Base-by-base conservation (phyloP, 2,888 invertebrate genomes). In the Cheiracanthium punctorium region DNA sequence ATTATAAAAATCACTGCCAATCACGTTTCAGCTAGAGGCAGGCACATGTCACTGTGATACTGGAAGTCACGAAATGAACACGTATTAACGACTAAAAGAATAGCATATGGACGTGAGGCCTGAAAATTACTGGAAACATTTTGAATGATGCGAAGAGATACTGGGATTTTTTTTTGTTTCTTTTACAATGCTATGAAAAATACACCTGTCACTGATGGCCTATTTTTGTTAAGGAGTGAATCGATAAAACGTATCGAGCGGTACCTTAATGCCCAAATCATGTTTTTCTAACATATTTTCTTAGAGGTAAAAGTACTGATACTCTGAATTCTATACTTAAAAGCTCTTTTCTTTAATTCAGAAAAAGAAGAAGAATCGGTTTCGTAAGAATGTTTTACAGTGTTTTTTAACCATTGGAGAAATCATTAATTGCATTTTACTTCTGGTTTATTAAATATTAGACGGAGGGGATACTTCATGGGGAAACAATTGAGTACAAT, bases 161-260 rank as follows among this genome's bases (percentile, higher is more conserved):
- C 29, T 30, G 33, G 32, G 7, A 69, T 37, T 28, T 67, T 69
- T 69, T 17, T 20, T 69, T n/a, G n/a, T n/a, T 69, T 14, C 73
- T 72, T 80, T 80, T 69, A 74, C 74, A 81, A 74, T 74, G 69
- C 52, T 70, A 29, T 81, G 81, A 81, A 81, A 81, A 74, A 81
- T 81, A 52, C 73, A 81, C 81, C 81, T 81, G 81, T 29, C 64
- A 64, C 28, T 29, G 29, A 24, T 64, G 64, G 64, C 64, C 64
- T 64, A 64, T 64, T 64, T 81, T 69, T 70, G 74, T 81, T 74
- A 74, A 74, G 58, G 75, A 33, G 24, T n/a, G 48, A 74, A 81
- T 81, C 81, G 74, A 81, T 74, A 65, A 74, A 81, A 37, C 69
- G 30, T 75, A 74, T 74, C 69, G 74, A 81, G 33, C 58, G 81